Evolutionary conservation across 1,140 invertebrate species (phyloP).

Genomic region (Drosophila kikkawai): DNA sequence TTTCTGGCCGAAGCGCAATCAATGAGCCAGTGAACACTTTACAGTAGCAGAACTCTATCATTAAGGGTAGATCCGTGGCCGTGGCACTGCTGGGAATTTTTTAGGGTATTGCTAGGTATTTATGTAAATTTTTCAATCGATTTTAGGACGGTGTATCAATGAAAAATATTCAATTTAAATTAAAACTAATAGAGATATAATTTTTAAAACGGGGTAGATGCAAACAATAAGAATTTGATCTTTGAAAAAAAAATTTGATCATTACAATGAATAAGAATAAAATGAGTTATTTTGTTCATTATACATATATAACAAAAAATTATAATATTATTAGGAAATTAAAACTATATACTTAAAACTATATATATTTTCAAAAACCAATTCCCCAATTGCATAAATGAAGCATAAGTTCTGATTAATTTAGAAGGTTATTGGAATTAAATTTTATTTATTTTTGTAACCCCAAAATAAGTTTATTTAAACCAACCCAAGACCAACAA

Average conservation of each 20-base stretch:
- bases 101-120: conserved; percentile 6
- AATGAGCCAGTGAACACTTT: conserved; percentile 57
- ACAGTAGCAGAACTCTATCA: conserved; percentile 62
- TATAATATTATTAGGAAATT: too few species aligned
- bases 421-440: too few species aligned
- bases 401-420: too few species aligned
- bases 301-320: too few species aligned
- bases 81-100: neutral
- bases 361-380: neutral
- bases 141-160: too few species aligned
- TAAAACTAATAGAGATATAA: too few species aligned
- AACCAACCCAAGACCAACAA: neutral
- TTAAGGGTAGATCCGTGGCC: conserved; percentile 26
- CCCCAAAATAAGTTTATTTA: neutral
- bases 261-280: neutral
- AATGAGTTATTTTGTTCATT: too few species aligned
- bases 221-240: neutral
- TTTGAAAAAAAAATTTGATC: neutral
- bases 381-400: neutral
- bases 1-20: conserved; percentile 62
- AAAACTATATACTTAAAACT: too few species aligned
- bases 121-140: neutral
- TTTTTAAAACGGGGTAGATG: neutral
- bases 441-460: too few species aligned
- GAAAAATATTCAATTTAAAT: neutral